Evolutionary conservation across 2,797 vertebrate species (phyloP).

Genomic region (Brachymystax lenok): DNA sequence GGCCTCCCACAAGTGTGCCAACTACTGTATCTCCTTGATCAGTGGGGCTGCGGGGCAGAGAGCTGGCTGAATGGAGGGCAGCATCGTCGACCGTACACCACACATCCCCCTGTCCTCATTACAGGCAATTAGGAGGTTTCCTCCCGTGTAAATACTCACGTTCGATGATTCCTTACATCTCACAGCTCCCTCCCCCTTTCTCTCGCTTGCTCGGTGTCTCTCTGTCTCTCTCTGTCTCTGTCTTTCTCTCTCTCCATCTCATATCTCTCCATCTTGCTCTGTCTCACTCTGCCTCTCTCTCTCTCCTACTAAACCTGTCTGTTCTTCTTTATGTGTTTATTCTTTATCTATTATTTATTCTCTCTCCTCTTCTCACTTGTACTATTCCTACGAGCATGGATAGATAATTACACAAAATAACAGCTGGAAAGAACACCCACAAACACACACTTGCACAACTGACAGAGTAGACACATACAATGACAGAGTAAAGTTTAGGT

Average conservation of each 20-base stretch:
- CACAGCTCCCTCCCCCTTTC: constrained; percentile 9
- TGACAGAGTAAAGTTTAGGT: too few species aligned
- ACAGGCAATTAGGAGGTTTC: constrained; percentile 54
- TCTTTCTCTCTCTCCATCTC: too few species aligned
- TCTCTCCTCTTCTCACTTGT: neutral
- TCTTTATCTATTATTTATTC: too few species aligned
- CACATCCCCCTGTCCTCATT: constrained; percentile 46
- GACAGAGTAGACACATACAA: too few species aligned
- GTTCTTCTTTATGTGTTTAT: neutral
- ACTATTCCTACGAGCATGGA: neutral
- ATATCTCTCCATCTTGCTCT: neutral
- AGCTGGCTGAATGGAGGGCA: constrained; percentile 28
- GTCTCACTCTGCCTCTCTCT: neutral
- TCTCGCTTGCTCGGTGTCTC: constrained; percentile 20
- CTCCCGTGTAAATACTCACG: constrained; percentile 51
- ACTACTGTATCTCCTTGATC: constrained; percentile 29
- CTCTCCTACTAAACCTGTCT: neutral
- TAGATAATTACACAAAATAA: neutral
- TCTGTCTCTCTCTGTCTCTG: too few species aligned
- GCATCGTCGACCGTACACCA: constrained; percentile 20
- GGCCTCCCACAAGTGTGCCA: constrained; percentile 5
- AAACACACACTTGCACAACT: neutral
- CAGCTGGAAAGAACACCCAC: neutral
- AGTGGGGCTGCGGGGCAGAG: neutral
- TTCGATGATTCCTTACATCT: constrained; percentile 27